Evolutionary conservation across 2,888 invertebrate species (phyloP), one percentile per base, ranked within the genome.

Genomic region (Limnephilus marmoratus): DNA sequence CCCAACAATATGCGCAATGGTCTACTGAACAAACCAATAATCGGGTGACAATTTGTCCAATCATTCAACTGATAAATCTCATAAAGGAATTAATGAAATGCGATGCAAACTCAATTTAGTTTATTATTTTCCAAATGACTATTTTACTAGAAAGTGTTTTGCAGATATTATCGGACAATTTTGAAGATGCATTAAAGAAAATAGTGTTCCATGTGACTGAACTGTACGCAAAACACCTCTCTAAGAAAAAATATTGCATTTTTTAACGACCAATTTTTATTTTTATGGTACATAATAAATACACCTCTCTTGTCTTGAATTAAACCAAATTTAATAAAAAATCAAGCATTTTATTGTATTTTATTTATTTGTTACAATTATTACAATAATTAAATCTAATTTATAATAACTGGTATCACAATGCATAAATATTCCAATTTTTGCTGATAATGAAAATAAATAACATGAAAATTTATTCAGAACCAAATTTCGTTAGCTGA

Each of bases 401-500:
- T 41, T 86, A 86, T 86, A 37, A 49, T 45, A 85, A 86, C 37
- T 85, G 41, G 49, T 86, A 86, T 45, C 86, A 86, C 86, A 29
- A 86, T 83, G 34, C 37, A 83, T 83, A 83, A 83, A 83, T 83
- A 24, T 83, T 83, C 68, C 68, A 68, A 68, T 68, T 68, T 68
- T 68, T 68, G 68, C 68, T 24, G 68, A 68, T 68, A 68, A 68
- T 82, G 34, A 82, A 82, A 31, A 82, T 82, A 82, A 82, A 82
- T 68, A 82, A 82, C 31, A 82, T 34, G 34, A 82, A 82, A 82
- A 34, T 82, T 34, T 31, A 82, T 82, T 82, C 13, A 34, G 34
- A 82, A 31, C 82, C 34, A 34, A 34, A 31, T 18, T 82, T 82
- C 31, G 82, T 5, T 34, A 82, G 68, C 34, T 82, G 82, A 82